Conservation (phyloP, 2,113 vertebrate species). For the Clarias batrachus region DNA sequence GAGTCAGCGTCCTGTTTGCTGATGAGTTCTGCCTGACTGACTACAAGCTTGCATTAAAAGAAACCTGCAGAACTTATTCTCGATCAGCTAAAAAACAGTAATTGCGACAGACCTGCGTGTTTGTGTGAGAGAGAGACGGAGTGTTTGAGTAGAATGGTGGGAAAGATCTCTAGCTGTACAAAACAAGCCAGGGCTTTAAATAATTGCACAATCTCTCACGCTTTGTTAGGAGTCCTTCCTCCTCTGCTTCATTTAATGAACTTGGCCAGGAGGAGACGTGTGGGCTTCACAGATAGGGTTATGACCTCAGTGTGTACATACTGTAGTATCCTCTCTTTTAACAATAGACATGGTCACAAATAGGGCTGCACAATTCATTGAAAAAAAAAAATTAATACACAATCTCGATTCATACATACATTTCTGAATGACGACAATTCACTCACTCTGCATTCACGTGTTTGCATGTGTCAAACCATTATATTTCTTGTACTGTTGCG, state of each 20-base stretch:
- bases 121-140: not conserved
- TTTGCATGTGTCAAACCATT: no score
- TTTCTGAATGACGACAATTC: no score
- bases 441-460: no score
- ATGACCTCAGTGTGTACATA: not conserved
- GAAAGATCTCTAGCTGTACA: not conserved
- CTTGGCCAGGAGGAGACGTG: not conserved
- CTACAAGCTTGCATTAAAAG: not conserved
- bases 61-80: not conserved
- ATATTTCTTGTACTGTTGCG: no score
- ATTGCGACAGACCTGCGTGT: not conserved
- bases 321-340: not conserved
- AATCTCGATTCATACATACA: no score
- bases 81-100: not conserved
- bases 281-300: not conserved
- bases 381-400: no score
- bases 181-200: not conserved
- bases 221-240: not conserved
- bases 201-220: not conserved
- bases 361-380: no score
- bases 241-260: not conserved
- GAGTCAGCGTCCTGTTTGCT: not conserved
- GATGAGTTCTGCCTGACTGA: not conserved
- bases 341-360: not conserved
- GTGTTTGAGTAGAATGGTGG: slow-evolving; percentile 6